Base-by-base conservation (phyloP, 2,797 vertebrate species). In the Rhinatrema bivittatum region DNA sequence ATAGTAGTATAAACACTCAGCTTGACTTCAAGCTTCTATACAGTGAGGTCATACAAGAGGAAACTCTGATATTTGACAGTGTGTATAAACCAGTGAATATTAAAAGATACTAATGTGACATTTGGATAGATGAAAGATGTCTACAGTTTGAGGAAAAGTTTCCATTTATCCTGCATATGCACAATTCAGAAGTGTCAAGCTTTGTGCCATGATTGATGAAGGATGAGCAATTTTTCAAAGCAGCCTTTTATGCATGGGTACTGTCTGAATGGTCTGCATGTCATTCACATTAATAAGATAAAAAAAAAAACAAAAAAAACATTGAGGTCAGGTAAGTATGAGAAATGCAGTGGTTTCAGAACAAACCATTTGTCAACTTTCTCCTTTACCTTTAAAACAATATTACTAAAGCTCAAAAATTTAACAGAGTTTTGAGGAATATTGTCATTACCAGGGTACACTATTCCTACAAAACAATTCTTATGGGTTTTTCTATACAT, bases 1-100 rank as follows among this genome's bases (percentile, higher is more conserved):
- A 23, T 23, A 22, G 5, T 11, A 23, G 10, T 2, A 3, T 8
- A 1, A 48, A 36, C 24, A 14, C 24, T 3, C 20, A 42, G 33
- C 18, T 1, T 10, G 24, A 15, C 12, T 14, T 12, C 5, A 3
- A 24, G 11, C 9, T 15, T 16, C 6, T 0, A 0, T 3, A 27
- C 15, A 2, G 25, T 2, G 34, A 38, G 29, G 15, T 42, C 38
- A 46, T 20, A 7, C 24, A 27, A 40, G 32, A 18, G 13, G 33
- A 1, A 20, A 37, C 6, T 0, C 2, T 42, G 15, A 42, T 3
- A 22, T n/a, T 9, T 10, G 42, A 16, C 47, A 47, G n/a, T 25
- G 20, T n/a, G n/a, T n/a, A n/a, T 17, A 8, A 20, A n/a, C 20
- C 42, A 34, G 1, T 3, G 13, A 33, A 15, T 3, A 29, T 20